Percentiles rank a stretch among this genome's conserved stretches.
Conservation (phyloP, 2,888 invertebrate species). For the Eristalis pertinax region DNA sequence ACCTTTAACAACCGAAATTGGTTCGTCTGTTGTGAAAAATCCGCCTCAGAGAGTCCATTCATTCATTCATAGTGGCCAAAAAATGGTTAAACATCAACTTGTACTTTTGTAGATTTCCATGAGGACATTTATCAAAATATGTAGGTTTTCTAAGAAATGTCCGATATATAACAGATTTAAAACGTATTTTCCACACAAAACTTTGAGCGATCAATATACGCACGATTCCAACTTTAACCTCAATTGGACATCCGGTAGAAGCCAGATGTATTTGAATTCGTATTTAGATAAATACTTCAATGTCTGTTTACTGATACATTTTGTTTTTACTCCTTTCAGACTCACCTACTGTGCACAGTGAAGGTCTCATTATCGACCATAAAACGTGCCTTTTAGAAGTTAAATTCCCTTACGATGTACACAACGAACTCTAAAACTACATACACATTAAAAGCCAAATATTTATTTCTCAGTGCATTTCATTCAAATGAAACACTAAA, state of each 20-base stretch:
- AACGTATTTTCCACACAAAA: too few species aligned
- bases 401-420: constrained; percentile 29
- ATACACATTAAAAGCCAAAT: constrained; percentile 46
- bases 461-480: constrained; percentile 37
- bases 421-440: constrained; percentile 34
- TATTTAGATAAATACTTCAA: not conserved
- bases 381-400: constrained; percentile 14
- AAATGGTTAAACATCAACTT: too few species aligned
- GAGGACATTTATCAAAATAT: too few species aligned
- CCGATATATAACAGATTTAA: too few species aligned
- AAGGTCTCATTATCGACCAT: not conserved
- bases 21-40: too few species aligned
- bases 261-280: not conserved
- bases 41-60: too few species aligned
- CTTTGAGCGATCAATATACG: too few species aligned
- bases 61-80: too few species aligned
- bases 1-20: too few species aligned
- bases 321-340: not conserved
- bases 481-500: constrained; percentile 50
- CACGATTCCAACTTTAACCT: too few species aligned
- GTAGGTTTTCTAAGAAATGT: too few species aligned
- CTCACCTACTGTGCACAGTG: not conserved
- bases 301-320: not conserved
- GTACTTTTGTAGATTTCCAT: too few species aligned
- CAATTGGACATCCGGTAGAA: not conserved